phyloP scores from a whole-genome alignment of 92 coral and sea anemone genomes.

The Epizoanthus scotinus region DNA sequence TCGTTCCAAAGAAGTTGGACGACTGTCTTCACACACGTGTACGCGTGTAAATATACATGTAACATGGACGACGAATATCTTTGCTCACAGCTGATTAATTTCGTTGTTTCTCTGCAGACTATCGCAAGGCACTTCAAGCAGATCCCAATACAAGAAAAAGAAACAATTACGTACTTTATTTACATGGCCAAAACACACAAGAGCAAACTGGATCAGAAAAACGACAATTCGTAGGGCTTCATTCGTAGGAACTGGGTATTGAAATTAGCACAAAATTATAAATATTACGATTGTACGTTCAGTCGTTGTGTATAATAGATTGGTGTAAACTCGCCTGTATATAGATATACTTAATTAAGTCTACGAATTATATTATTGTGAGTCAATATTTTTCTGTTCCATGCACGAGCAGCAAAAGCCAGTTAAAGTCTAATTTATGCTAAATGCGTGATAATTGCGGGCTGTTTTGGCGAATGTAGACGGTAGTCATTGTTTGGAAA shows the following conservation, averaged over 20 bases:
- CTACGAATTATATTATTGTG: neutral
- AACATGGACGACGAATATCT: neutral
- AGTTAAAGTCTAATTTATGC: neutral
- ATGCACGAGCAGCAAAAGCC: neutral
- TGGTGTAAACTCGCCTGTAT: constrained; percentile 23
- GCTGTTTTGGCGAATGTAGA: constrained; percentile 20
- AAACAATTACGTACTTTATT: constrained; percentile 87
- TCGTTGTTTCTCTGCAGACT: constrained; percentile 58
- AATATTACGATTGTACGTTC: constrained; percentile 12
- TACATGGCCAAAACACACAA: constrained; percentile 97
- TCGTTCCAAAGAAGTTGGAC: neutral
- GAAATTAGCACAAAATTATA: constrained; percentile 12
- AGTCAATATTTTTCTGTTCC: neutral
- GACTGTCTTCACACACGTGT: constrained; percentile 24
- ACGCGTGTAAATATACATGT: too few relatives aligned
- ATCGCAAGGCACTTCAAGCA: constrained; percentile 95
- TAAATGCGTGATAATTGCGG: neutral
- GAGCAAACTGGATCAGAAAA: constrained; percentile 95
- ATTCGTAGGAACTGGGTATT: neutral
- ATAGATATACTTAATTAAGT: constrained; percentile 3
- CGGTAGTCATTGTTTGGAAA: neutral
- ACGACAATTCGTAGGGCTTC: constrained; percentile 51
- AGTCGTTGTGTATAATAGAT: constrained; percentile 37
- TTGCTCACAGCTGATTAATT: neutral
- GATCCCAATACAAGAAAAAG: constrained; percentile 92